Percentiles rank a stretch among this genome's conserved stretches.
Conservation (phyloP, 2,797 vertebrate species). For the Xenops minutus region DNA sequence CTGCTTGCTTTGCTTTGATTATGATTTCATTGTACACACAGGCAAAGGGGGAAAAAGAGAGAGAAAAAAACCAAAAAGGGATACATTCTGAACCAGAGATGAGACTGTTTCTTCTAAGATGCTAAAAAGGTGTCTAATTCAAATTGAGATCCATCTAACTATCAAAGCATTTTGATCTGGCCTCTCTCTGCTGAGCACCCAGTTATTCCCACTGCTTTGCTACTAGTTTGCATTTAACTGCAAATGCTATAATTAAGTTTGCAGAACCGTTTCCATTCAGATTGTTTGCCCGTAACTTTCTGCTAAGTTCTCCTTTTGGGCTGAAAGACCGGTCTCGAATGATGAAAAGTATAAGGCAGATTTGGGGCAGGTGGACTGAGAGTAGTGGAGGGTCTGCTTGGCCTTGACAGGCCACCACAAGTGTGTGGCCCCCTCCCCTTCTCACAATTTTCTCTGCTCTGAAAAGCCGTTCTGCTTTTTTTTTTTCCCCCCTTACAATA, state of each 20-base stretch:
- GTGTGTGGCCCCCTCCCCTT: background rate
- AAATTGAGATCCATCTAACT: background rate
- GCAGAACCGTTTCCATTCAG: background rate
- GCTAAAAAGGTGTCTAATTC: background rate
- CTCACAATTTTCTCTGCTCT: background rate
- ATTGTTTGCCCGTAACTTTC: background rate
- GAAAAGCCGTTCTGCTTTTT: background rate
- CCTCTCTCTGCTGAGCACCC: background rate
- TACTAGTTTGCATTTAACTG: background rate
- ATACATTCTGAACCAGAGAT: background rate
- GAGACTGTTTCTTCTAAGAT: background rate
- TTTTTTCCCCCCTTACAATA: background rate
- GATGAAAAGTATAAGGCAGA: background rate
- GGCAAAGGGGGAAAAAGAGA: accelerated
- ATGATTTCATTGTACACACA: background rate
- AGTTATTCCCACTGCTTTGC: background rate
- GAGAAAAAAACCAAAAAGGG: too few species aligned
- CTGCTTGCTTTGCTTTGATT: constrained; percentile 7
- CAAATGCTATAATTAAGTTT: background rate
- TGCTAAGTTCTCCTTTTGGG: background rate
- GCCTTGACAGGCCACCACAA: background rate
- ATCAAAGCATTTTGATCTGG: background rate
- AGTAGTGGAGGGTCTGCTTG: background rate
- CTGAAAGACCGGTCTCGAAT: background rate
- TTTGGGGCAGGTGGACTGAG: background rate